Evolutionary conservation across 2,113 vertebrate species (phyloP).

Genomic region (Prietella phreatophila): DNA sequence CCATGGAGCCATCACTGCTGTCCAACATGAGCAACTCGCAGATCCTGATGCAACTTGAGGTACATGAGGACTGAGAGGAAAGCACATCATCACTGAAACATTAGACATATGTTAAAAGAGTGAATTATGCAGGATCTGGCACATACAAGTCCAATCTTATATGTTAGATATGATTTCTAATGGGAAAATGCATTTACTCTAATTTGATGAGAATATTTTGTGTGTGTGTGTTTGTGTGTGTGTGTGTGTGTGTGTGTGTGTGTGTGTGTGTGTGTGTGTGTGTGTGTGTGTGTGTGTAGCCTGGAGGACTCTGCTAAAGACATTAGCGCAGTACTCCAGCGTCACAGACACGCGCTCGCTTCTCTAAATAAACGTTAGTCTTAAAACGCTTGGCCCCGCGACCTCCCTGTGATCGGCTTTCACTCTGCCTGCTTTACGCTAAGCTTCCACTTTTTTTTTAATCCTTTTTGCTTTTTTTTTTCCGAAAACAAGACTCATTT

Average conservation of each 20-base stretch:
- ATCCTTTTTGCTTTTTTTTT: constrained; percentile 51
- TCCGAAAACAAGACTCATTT: constrained; percentile 64
- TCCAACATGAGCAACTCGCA: constrained; percentile 74
- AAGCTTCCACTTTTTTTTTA: constrained; percentile 67
- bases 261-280: background rate
- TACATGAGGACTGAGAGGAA: constrained; percentile 50
- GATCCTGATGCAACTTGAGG: constrained; percentile 81
- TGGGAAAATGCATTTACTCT: background rate
- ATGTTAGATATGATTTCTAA: background rate
- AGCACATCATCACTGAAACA: background rate
- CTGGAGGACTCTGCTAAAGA: constrained; percentile 83
- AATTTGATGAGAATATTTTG: background rate
- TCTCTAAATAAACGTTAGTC: constrained; percentile 99
- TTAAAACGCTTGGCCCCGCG: constrained; percentile 96
- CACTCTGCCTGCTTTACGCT: constrained; percentile 68
- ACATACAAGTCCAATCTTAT: background rate
- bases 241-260: constrained; percentile 1
- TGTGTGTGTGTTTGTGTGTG: background rate
- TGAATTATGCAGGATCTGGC: background rate
- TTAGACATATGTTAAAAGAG: background rate
- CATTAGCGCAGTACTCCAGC: constrained; percentile 83
- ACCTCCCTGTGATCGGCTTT: constrained; percentile 87
- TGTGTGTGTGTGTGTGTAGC: constrained; percentile 10
- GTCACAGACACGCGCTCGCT: constrained; percentile 88
- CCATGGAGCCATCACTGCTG: constrained; percentile 76